These are phyloP conservation scores for Myiothlypis coronata DNA, from an alignment of 2,797 vertebrate species.

Conservation along the genomic window DNA sequence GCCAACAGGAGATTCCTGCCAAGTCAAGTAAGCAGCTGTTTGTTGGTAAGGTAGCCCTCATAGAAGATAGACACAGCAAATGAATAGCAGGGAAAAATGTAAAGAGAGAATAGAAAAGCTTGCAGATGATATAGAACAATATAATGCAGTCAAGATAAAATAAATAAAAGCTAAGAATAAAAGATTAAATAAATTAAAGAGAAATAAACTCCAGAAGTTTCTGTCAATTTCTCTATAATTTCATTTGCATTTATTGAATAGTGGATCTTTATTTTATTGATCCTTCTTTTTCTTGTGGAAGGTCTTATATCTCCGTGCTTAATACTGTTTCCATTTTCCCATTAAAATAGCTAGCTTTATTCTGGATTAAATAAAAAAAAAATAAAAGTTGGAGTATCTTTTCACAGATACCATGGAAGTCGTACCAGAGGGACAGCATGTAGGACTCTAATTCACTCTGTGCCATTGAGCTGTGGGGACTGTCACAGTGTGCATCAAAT, in stretches of 20 bases:
- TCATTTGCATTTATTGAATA: background rate
- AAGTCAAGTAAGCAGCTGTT: background rate
- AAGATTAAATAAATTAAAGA: background rate
- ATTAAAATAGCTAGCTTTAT: background rate
- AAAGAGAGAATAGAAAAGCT: background rate
- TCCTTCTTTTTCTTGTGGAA: background rate
- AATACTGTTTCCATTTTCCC: background rate
- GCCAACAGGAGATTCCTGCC: background rate
- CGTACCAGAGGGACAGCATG: rapidly evolving
- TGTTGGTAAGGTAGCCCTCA: background rate
- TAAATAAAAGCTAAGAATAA: background rate
- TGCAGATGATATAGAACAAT: background rate
- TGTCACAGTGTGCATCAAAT: background rate
- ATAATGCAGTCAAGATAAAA: background rate
- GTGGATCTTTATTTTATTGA: background rate
- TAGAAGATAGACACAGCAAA: background rate
- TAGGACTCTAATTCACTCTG: background rate
- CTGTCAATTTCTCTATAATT: background rate
- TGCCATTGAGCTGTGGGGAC: rapidly evolving
- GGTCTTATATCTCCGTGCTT: background rate
- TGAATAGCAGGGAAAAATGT: background rate
- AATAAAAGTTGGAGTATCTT: background rate
- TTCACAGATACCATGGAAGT: background rate
- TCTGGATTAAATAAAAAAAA: background rate
- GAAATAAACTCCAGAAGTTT: background rate